Evolutionary conservation across 2,797 vertebrate species (phyloP).

Genomic region (Phylloscopus collybita): DNA sequence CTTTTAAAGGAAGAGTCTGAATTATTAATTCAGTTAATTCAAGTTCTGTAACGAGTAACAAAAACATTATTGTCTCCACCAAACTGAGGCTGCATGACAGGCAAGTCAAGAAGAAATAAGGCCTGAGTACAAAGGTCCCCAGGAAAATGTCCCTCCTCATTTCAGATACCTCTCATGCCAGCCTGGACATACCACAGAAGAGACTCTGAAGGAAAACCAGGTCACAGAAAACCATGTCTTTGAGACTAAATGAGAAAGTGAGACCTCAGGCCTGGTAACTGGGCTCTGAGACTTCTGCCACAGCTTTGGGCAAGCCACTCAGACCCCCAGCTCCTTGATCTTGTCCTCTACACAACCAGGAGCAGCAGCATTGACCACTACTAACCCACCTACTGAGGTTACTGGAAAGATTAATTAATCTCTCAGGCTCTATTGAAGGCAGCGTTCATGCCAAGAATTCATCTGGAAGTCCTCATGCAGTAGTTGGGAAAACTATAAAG

Average conservation of each 20-base stretch:
- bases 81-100: constrained; percentile 42
- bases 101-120: constrained; percentile 22
- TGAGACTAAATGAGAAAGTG: neutral
- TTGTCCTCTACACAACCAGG: neutral
- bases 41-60: constrained; percentile 72
- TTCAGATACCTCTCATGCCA: neutral
- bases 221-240: neutral
- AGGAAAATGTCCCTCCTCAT: neutral
- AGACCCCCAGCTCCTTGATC: neutral
- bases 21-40: constrained; percentile 57
- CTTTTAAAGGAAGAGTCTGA: constrained; percentile 73
- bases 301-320: neutral
- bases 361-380: neutral
- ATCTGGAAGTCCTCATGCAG: constrained; percentile 42
- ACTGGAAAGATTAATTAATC: neutral
- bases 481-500: constrained; percentile 30
- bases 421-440: neutral
- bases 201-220: neutral
- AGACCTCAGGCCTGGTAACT: neutral
- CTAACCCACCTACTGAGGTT: neutral
- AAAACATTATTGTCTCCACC: constrained; percentile 65
- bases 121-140: neutral
- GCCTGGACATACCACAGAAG: neutral
- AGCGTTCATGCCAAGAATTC: neutral
- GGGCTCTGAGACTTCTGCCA: neutral